Conservation (phyloP, 2,888 invertebrate genomes). For the Lasius fuliginosus region DNA sequence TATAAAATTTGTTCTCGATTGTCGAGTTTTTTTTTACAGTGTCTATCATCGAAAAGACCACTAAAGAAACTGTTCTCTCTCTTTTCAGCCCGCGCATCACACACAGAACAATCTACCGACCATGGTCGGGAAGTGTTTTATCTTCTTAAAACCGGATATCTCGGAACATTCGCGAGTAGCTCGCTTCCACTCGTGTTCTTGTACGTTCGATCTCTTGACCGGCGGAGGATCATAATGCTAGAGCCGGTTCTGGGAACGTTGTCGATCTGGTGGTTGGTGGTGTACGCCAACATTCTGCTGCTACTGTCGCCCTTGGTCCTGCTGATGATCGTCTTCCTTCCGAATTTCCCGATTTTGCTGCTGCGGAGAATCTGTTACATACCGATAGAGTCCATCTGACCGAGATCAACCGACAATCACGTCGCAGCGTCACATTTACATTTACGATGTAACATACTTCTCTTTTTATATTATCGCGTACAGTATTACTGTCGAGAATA, state of each 20-base stretch:
- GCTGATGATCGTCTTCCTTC: conserved; percentile 90
- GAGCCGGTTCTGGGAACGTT: conserved; percentile 81
- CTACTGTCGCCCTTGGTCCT: conserved; percentile 90
- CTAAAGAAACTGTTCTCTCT: background rate
- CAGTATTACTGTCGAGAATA: conserved; percentile 18
- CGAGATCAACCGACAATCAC: background rate
- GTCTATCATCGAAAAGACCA: background rate
- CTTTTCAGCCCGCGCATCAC: conserved; percentile 24
- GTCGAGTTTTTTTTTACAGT: background rate
- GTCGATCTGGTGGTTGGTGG: conserved; percentile 89
- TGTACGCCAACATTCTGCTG: conserved; percentile 89
- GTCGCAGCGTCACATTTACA: too few species aligned
- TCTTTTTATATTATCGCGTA: background rate
- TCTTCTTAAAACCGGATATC: conserved; percentile 48
- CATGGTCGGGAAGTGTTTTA: conserved; percentile 35
- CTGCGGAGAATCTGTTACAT: conserved; percentile 90
- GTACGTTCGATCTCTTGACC: conserved; percentile 45
- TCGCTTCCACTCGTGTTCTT: conserved; percentile 26
- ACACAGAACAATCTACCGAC: background rate
- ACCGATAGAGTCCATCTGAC: conserved; percentile 89
- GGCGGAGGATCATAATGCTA: conserved; percentile 74
- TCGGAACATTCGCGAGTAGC: conserved; percentile 21
- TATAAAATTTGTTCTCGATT: background rate
- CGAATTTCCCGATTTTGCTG: conserved; percentile 90
- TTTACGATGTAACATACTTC: background rate